Evolutionary conservation across 2,888 invertebrate genomes (phyloP), one percentile per base, ranked within the genome.

Genomic region (Psococerastis gibbosa): DNA sequence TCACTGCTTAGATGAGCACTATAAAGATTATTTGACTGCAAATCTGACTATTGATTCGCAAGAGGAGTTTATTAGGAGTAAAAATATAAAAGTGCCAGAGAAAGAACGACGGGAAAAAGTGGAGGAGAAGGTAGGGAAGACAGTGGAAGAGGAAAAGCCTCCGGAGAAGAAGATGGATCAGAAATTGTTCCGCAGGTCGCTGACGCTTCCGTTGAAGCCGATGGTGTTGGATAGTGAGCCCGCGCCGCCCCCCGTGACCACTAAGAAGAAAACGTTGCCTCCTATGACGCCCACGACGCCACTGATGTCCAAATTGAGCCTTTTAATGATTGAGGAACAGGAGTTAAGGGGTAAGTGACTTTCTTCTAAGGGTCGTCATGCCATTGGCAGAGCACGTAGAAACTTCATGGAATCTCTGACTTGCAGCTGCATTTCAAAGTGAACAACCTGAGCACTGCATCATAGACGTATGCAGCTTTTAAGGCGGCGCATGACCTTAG

Each of bases 261-360:
- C 22, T 15, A 38, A 38, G 20, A 38, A 20, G n/a, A 38, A 38
- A 38, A 20, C 20, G 5, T 20, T 38, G 38, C 17, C 15, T 15
- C 42, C 42, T 22, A 45, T 45, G 35, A 43, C 44, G 8, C 46
- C 46, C 31, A 31, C 84, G 42, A 84, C 84, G 0, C 85, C 85
- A 0, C 57, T 84, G 1, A 81, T 85, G 79, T 79, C 82, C 22
- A 84, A 83, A 56, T 57, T 84, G 33, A 81, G 79, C 50, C 69
- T 82, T 41, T 57, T 83, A 46, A 79, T 80, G 1, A 67, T 74
- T 50, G 73, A 69, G 45, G 73, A 71, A 50, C 68, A 70, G 27
- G 27, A 27, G 27, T 27, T 11, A 27, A 11, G 27, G n/a, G n/a
- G n/a, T n/a, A n/a, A n/a, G n/a, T n/a, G n/a, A n/a, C n/a, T n/a